Evolutionary conservation across 2,888 invertebrate genomes (phyloP).

Genomic region (Tetragnatha montana): DNA sequence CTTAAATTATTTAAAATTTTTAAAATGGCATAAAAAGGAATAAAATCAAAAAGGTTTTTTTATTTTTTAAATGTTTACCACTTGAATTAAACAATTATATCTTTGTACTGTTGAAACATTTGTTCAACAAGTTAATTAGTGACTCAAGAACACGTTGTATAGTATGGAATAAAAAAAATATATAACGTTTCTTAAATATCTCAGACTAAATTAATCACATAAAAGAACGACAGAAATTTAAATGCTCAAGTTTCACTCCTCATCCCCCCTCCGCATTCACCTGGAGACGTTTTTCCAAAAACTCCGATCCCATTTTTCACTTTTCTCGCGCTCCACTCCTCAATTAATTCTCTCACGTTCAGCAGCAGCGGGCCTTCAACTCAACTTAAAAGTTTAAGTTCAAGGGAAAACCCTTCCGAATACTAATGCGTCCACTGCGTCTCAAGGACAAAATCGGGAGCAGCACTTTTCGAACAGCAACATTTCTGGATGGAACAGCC

Average conservation of each 20-base stretch:
- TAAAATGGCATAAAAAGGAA: too few species aligned
- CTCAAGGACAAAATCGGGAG: conserved; percentile 60
- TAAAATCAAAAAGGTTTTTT: too few species aligned
- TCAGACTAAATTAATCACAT: background rate
- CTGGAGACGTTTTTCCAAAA: background rate
- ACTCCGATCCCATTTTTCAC: background rate
- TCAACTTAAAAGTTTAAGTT: conserved; percentile 55
- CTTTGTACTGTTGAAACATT: too few species aligned
- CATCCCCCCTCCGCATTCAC: background rate
- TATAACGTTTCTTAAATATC: background rate
- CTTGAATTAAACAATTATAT: too few species aligned
- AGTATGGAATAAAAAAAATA: background rate
- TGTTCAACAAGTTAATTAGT: too few species aligned
- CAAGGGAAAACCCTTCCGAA: conserved; percentile 37
- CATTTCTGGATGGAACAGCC: conserved; percentile 5
- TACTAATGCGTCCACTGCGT: conserved; percentile 39
- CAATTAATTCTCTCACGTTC: conserved; percentile 33
- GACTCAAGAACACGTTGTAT: too few species aligned
- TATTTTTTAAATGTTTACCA: too few species aligned
- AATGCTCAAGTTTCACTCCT: background rate
- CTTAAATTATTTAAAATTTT: too few species aligned
- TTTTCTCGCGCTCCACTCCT: background rate
- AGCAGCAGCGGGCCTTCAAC: conserved; percentile 47
- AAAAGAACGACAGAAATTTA: background rate
- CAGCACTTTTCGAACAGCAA: conserved; percentile 16